These are phyloP conservation scores for Passerculus sandwichensis DNA, from an alignment of 2,797 vertebrate species.

Conservation along the genomic window DNA sequence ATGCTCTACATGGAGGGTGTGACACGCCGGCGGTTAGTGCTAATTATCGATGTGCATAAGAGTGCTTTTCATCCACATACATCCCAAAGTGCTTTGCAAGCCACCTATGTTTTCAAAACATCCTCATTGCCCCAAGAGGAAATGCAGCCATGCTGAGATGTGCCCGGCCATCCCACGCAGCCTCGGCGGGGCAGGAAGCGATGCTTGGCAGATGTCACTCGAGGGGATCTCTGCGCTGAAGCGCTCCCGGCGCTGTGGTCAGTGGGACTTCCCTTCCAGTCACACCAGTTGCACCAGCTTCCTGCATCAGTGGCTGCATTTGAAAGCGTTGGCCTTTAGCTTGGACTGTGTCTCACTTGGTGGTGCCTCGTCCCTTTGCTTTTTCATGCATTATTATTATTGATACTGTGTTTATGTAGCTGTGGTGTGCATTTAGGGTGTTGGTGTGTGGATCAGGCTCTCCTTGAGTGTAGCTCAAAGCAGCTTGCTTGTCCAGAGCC, in stretches of 20 bases:
- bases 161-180: neutral
- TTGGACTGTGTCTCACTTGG: neutral
- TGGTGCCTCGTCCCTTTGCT: neutral
- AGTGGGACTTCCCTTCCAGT: constrained; percentile 48
- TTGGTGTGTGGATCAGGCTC: neutral
- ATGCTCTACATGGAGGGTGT: neutral
- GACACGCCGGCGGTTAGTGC: neutral
- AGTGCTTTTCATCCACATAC: constrained; percentile 32
- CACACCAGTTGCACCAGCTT: neutral
- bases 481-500: neutral
- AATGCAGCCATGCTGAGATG: neutral
- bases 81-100: constrained; percentile 43
- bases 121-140: constrained; percentile 14
- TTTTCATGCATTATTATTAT: neutral
- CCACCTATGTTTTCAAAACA: constrained; percentile 50
- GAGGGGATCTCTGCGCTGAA: constrained; percentile 7
- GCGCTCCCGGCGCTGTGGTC: neutral
- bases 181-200: neutral
- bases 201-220: constrained; percentile 16
- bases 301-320: neutral
- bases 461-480: neutral
- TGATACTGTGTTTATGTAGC: neutral
- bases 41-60: constrained; percentile 4
- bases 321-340: neutral
- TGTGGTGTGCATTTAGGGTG: neutral